Conservation (phyloP, 2,797 vertebrate species). For the Columba guinea region DNA sequence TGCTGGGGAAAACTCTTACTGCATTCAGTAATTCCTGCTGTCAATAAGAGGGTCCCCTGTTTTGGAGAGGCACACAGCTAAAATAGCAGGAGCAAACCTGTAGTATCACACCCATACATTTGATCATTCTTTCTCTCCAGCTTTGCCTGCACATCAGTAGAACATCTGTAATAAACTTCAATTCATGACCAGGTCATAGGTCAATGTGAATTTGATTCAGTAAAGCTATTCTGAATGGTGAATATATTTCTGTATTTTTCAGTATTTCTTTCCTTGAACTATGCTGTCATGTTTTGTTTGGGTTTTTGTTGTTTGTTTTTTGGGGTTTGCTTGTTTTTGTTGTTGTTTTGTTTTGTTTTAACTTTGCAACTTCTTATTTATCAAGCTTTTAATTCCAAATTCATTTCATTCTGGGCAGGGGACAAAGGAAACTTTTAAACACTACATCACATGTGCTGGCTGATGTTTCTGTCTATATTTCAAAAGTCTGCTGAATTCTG, state of each 20-base stretch:
- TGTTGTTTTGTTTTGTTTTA: background rate
- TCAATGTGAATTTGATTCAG: background rate
- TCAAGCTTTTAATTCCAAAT: background rate
- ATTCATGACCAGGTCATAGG: background rate
- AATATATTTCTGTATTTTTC: background rate
- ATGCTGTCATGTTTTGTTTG: no score
- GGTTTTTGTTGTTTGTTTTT: no score
- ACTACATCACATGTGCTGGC: background rate
- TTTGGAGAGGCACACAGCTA: background rate
- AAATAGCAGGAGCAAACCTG: background rate
- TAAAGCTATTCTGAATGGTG: background rate
- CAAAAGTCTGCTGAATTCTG: background rate
- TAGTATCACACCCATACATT: background rate
- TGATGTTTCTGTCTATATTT: background rate
- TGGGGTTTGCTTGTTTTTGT: no score
- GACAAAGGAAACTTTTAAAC: background rate
- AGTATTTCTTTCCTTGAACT: background rate
- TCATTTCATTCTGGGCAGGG: background rate
- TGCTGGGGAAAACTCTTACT: background rate
- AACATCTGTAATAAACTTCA: background rate
- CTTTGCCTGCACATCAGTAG: no score
- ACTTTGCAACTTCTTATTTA: background rate
- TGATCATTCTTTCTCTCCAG: background rate
- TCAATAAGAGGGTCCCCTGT: rapidly evolving
- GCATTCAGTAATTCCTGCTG: background rate